Percentiles rank a stretch among this genome's conserved stretches.
These are phyloP conservation scores for Temnopleurus reevesii DNA, from an alignment of 53 echinoderm and acorn worm species.

Conservation along the genomic window DNA sequence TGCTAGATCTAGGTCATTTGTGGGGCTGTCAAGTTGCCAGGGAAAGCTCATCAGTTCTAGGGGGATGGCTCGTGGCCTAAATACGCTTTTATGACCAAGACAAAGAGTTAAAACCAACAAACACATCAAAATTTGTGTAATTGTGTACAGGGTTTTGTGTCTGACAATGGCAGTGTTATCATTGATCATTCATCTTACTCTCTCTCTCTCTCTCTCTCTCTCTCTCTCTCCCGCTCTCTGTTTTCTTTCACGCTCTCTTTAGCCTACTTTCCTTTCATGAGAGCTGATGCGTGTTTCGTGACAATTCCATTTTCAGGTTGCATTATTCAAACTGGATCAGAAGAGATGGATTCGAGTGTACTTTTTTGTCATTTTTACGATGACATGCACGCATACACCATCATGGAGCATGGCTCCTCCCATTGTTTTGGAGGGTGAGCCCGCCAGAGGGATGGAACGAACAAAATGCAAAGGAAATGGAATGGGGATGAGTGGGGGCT, in stretches of 20 bases:
- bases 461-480: too few species aligned
- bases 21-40: not conserved
- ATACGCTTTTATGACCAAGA: not conserved
- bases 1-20: constrained; percentile 38
- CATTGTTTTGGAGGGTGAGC: too few species aligned
- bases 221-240: not conserved
- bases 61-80: not conserved
- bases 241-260: not conserved
- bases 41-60: constrained; percentile 11
- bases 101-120: constrained; percentile 27
- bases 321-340: constrained; percentile 2
- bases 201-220: not conserved
- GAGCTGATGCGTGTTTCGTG: constrained; percentile 29
- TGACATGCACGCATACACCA: not conserved
- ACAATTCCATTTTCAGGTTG: constrained; percentile 20
- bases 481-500: not conserved
- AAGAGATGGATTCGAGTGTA: constrained; percentile 3
- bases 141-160: constrained; percentile 40
- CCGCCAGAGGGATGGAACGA: too few species aligned
- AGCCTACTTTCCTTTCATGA: constrained; percentile 14
- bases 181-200: not conserved
- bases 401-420: too few species aligned
- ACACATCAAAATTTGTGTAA: constrained; percentile 38
- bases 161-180: not conserved
- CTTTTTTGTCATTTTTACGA: constrained; percentile 10